Conservation (phyloP, 1,140 invertebrate species). For the Micrasema minimum region DNA sequence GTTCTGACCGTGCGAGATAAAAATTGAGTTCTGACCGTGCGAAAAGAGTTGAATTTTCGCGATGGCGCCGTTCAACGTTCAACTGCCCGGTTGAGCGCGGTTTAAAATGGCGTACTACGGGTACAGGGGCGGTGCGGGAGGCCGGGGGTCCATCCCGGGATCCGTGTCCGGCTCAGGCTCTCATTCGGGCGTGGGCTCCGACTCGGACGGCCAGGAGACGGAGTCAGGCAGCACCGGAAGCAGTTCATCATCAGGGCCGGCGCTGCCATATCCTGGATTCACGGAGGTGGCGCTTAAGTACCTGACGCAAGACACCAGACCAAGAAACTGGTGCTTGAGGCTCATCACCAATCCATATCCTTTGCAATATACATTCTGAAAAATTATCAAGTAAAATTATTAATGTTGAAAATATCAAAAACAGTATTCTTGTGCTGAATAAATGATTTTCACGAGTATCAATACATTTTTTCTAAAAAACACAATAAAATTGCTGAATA, state of each 20-base stretch:
- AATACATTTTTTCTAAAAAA: too few relatives aligned
- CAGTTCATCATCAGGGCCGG: slow-evolving; percentile 69
- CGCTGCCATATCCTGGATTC: slow-evolving; percentile 90
- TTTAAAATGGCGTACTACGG: slow-evolving; percentile 65
- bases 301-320: slow-evolving; percentile 85
- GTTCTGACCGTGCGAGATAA: too few relatives aligned
- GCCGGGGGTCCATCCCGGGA: slow-evolving; percentile 58
- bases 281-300: slow-evolving; percentile 83
- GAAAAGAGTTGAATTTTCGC: slow-evolving; percentile 15
- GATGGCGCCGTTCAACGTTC: slow-evolving; percentile 16
- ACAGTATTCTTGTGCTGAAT: too few relatives aligned
- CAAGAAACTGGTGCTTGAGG: slow-evolving; percentile 91
- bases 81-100: neutral
- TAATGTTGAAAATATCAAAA: too few relatives aligned
- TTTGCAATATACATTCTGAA: too few relatives aligned
- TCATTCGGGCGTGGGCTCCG: slow-evolving; percentile 69
- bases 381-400: too few relatives aligned
- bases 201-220: slow-evolving; percentile 68
- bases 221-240: slow-evolving; percentile 64
- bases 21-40: slow-evolving; percentile 14
- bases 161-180: slow-evolving; percentile 58
- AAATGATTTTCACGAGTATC: too few relatives aligned
- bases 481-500: too few relatives aligned
- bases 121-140: slow-evolving; percentile 58
- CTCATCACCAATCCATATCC: slow-evolving; percentile 99